A percentile compares a stretch with the other conserved stretches of the same genome.
phyloP scores from a whole-genome alignment of 2,113 vertebrate species.

The Oryctolagus cuniculus region DNA sequence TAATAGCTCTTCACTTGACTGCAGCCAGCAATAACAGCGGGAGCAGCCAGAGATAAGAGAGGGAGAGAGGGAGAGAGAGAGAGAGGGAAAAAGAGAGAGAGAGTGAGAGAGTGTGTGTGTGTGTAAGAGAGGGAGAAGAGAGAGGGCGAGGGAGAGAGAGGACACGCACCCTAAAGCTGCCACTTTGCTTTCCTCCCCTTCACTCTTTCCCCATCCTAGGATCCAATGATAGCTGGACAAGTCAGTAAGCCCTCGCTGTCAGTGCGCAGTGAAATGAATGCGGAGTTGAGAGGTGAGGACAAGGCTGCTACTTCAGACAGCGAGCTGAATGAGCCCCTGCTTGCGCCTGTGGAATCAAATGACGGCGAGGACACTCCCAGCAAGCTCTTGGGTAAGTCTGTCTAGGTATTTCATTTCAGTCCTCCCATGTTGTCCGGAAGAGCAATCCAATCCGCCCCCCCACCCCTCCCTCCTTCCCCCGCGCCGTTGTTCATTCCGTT shows the following conservation, averaged over 20 bases:
- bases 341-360: constrained; percentile 94
- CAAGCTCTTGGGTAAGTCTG: constrained; percentile 98
- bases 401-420: constrained; percentile 90
- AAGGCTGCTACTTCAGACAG: constrained; percentile 96
- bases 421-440: constrained; percentile 86
- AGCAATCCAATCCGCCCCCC: constrained; percentile 70
- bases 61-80: constrained; percentile 82
- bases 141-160: constrained; percentile 86
- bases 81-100: constrained; percentile 81
- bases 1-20: constrained; percentile 98
- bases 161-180: constrained; percentile 90
- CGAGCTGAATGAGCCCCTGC: constrained; percentile 96
- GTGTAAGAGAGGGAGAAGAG: constrained; percentile 82
- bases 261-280: constrained; percentile 98
- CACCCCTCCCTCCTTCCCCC: background rate
- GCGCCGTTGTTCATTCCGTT: constrained; percentile 54
- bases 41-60: constrained; percentile 95
- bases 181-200: constrained; percentile 87
- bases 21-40: constrained; percentile 97
- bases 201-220: constrained; percentile 90
- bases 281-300: constrained; percentile 97
- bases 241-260: constrained; percentile 99
- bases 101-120: constrained; percentile 84
- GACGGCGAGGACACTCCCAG: constrained; percentile 96
- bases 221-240: constrained; percentile 99